A percentile compares a stretch with the other conserved stretches of the same genome.
Evolutionary conservation across 2,888 invertebrate species (phyloP).

Genomic region (Osmoderma eremita): DNA sequence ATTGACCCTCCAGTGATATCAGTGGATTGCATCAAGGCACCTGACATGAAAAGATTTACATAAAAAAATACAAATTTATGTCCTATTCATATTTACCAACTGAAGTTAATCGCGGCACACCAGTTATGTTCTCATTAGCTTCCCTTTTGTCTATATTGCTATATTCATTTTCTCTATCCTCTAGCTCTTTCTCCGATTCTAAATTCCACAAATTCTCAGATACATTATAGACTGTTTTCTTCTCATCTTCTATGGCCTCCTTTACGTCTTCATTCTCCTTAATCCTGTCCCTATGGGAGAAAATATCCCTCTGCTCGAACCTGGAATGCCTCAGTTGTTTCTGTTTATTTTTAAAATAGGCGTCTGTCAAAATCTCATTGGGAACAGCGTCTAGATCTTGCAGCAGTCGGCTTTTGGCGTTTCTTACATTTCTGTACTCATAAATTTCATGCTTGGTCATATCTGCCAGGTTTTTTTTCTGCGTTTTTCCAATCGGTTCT

Average conservation of each 20-base stretch:
- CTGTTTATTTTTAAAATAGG: conserved; percentile 61
- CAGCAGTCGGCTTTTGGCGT: conserved; percentile 58
- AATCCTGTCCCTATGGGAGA: conserved; percentile 57
- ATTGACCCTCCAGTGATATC: conserved; percentile 62
- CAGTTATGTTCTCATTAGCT: conserved; percentile 44
- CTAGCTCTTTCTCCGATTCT: conserved; percentile 68
- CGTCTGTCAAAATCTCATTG: conserved; percentile 61
- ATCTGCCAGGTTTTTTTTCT: conserved; percentile 58
- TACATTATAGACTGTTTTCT: conserved; percentile 52
- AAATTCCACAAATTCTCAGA: conserved; percentile 66
- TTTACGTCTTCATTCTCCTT: conserved; percentile 58
- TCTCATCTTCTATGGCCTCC: conserved; percentile 56
- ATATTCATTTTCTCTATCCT: conserved; percentile 62
- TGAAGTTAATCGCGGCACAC: conserved; percentile 58
- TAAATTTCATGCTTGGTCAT: conserved; percentile 55
- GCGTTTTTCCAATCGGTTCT: conserved; percentile 43
- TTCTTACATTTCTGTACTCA: conserved; percentile 59
- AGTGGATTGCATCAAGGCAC: conserved; percentile 55
- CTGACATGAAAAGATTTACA: conserved; percentile 50
- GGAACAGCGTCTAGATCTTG: conserved; percentile 61
- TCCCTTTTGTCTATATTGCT: conserved; percentile 56
- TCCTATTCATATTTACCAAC: conserved; percentile 55
- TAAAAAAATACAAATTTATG: conserved; percentile 6
- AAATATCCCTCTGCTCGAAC: conserved; percentile 61
- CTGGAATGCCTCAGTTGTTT: conserved; percentile 58